Conservation (phyloP, 2,797 vertebrate species). For the Poecilia gillii region DNA sequence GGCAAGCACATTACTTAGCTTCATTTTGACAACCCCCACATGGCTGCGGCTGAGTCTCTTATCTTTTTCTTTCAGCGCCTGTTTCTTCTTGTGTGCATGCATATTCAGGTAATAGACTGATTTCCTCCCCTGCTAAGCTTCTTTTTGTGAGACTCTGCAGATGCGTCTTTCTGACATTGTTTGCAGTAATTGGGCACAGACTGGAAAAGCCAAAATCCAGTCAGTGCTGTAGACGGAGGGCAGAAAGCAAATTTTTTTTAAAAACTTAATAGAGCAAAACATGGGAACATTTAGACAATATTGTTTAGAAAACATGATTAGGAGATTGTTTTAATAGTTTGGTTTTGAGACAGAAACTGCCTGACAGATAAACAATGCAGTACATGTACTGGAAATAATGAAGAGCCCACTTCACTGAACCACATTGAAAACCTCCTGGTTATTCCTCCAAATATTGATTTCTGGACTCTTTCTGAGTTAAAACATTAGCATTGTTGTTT, state of each 20-base stretch:
- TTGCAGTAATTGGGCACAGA: constrained; percentile 41
- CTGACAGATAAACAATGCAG: background rate
- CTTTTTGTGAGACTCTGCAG: constrained; percentile 3
- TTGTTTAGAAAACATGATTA: background rate
- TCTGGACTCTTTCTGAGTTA: too few species aligned
- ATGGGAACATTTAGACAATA: background rate
- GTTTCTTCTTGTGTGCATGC: background rate
- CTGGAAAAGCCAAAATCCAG: constrained; percentile 4
- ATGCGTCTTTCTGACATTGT: constrained; percentile 9
- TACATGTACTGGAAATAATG: background rate
- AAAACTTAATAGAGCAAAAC: background rate
- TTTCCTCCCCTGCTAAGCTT: constrained; percentile 11
- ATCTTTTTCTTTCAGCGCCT: constrained; percentile 24
- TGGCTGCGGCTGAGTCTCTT: constrained; percentile 18
- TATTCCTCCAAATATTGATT: too few species aligned
- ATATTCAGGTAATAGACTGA: constrained; percentile 13
- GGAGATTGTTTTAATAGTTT: background rate
- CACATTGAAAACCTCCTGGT: too few species aligned
- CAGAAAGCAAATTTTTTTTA: background rate
- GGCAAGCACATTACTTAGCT: constrained; percentile 30
- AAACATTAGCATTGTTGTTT: too few species aligned
- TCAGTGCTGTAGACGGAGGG: background rate
- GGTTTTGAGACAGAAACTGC: background rate
- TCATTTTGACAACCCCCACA: background rate
- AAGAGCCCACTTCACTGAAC: too few species aligned